Evolutionary conservation across 2,113 vertebrate genomes (phyloP).

Genomic region (Lota lota): DNA sequence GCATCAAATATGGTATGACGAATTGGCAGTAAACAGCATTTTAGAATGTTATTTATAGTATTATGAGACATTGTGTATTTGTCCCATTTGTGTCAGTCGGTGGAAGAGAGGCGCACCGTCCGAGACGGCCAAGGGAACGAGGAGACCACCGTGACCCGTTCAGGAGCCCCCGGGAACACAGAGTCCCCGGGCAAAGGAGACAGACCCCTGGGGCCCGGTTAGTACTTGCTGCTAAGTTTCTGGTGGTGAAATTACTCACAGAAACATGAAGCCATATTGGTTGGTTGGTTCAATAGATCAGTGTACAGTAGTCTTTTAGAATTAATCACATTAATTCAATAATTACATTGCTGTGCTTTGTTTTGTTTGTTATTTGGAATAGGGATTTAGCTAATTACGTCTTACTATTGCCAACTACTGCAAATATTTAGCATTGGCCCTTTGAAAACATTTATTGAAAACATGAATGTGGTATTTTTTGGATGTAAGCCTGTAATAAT

Average conservation of each 20-base stretch:
- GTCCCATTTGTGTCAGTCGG: not conserved
- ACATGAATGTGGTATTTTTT: not conserved
- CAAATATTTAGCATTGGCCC: too few species aligned
- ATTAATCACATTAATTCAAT: too few species aligned
- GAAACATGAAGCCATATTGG: too few species aligned
- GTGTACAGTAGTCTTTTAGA: too few species aligned
- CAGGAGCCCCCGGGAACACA: slow-evolving; percentile 49
- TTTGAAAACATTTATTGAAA: not conserved
- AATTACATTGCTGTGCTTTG: not conserved
- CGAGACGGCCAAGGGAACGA: slow-evolving; percentile 80
- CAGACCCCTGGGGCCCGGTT: slow-evolving; percentile 42
- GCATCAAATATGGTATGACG: not conserved
- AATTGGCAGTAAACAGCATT: not conserved
- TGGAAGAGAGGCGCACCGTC: slow-evolving; percentile 84
- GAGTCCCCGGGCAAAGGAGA: slow-evolving; percentile 24
- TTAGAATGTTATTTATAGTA: not conserved
- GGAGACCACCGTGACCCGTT: slow-evolving; percentile 79
- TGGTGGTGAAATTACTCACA: not conserved
- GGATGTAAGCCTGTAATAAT: not conserved
- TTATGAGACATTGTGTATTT: not conserved
- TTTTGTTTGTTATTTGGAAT: not conserved
- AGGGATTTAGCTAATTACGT: too few species aligned
- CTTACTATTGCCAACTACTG: too few species aligned
- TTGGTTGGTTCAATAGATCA: too few species aligned
- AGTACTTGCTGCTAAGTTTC: not conserved